These are phyloP conservation scores for Varecia variegata DNA, from an alignment of 2,797 vertebrate species.

Conservation along the genomic window DNA sequence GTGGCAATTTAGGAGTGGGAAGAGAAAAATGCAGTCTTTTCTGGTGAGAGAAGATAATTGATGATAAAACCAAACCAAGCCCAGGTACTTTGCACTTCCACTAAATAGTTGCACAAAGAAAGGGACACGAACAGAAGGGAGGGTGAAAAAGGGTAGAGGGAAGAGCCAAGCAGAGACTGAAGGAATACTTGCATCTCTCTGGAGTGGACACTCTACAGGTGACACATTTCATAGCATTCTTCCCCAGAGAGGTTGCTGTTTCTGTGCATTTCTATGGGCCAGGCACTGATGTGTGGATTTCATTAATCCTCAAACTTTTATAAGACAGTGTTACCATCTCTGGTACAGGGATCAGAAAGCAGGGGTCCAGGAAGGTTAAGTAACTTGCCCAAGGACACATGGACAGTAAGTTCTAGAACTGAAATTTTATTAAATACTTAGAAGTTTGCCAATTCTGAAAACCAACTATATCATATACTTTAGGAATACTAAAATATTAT, in stretches of 20 bases:
- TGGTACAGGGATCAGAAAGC: background rate
- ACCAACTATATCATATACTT: background rate
- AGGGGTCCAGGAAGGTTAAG: background rate
- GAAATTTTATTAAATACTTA: background rate
- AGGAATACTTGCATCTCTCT: background rate
- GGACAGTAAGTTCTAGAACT: background rate
- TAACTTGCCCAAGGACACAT: background rate
- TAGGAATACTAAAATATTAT: background rate
- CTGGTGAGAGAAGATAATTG: background rate
- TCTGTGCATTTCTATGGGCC: fast-evolving
- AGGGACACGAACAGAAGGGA: background rate
- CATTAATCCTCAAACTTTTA: background rate
- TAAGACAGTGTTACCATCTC: background rate
- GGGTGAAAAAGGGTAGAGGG: background rate
- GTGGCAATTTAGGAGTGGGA: background rate
- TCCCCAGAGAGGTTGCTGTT: background rate
- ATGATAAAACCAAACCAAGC: background rate
- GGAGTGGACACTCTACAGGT: background rate
- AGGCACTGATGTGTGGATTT: background rate
- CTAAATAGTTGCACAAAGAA: background rate
- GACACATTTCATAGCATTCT: background rate
- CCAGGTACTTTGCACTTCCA: background rate
- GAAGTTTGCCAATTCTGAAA: background rate
- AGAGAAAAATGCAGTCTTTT: background rate
- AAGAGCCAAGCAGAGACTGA: background rate